Evolutionary conservation across 2,888 invertebrate genomes (phyloP).

Genomic region (Meghimatium bilineatum): DNA sequence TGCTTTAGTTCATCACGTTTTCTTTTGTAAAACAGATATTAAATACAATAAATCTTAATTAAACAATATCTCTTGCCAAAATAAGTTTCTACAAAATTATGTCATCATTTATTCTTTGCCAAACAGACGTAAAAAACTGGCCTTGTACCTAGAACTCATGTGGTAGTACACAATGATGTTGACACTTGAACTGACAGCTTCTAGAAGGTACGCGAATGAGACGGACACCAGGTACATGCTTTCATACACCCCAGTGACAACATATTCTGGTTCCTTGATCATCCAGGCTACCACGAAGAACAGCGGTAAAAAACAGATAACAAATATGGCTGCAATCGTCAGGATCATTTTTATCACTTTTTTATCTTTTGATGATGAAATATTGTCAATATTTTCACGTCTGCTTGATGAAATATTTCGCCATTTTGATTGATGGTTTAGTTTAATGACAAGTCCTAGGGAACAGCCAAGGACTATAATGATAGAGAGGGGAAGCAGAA

Average conservation of each 20-base stretch:
- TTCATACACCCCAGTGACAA: background rate
- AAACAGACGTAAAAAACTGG: conserved; percentile 7
- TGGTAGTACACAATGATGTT: conserved; percentile 30
- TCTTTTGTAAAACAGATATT: too few species aligned
- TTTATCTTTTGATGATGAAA: conserved; percentile 5
- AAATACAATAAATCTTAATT: too few species aligned
- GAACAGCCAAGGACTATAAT: background rate
- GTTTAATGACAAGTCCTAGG: conserved; percentile 11
- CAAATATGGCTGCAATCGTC: background rate
- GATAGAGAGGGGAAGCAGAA: background rate
- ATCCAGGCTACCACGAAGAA: conserved; percentile 9
- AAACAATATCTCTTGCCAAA: too few species aligned
- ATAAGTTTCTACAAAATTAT: too few species aligned
- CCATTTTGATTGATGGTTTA: conserved; percentile 1
- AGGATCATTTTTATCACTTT: conserved; percentile 26
- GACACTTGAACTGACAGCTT: conserved; percentile 19
- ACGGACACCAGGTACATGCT: conserved; percentile 7
- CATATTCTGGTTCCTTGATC: conserved; percentile 19
- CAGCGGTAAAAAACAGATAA: conserved; percentile 18
- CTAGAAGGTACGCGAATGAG: conserved; percentile 1
- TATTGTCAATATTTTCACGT: background rate
- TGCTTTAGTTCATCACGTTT: too few species aligned
- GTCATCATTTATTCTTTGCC: background rate
- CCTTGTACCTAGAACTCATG: conserved; percentile 9
- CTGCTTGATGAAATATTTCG: background rate